phyloP scores from a whole-genome alignment of 2,888 invertebrate species.

The Eristalis arbustorum region DNA sequence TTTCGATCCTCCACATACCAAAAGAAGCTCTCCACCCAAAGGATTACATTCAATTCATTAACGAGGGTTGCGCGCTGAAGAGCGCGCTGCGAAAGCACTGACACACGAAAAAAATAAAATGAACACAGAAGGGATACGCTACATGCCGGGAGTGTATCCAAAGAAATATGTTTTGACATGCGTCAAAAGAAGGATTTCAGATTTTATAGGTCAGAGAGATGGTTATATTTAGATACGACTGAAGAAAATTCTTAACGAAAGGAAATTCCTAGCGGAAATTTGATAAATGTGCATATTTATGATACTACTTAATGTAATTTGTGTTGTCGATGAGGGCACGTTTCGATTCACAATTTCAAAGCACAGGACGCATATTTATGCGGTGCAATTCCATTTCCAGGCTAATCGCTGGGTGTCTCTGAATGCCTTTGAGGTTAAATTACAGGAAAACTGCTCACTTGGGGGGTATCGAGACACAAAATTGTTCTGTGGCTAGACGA shows the following conservation, averaged over 20 bases:
- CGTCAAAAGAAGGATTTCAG: slow-evolving; percentile 58
- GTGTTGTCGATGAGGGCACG: background rate
- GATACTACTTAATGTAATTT: background rate
- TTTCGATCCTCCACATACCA: slow-evolving; percentile 19
- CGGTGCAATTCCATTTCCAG: background rate
- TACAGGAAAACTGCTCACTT: background rate
- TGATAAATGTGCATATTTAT: background rate
- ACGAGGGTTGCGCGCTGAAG: background rate
- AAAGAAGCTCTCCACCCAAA: slow-evolving; percentile 39
- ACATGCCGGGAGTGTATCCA: slow-evolving; percentile 8
- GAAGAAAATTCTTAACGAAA: slow-evolving; percentile 3
- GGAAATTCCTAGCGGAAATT: slow-evolving; percentile 9
- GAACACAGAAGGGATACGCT: slow-evolving; percentile 5
- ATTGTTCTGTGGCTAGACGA: background rate
- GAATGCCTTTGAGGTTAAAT: background rate
- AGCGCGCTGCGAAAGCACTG: background rate
- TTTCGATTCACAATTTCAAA: background rate
- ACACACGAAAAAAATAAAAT: slow-evolving; percentile 13
- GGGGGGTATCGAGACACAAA: background rate
- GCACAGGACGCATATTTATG: background rate
- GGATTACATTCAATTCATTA: slow-evolving; percentile 64
- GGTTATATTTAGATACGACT: slow-evolving; percentile 40
- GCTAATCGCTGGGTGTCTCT: background rate
- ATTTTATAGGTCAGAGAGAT: slow-evolving; percentile 65
- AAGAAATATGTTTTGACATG: slow-evolving; percentile 67